Evolutionary conservation across 92 coral and sea anemone genomes (phyloP), one percentile per base, ranked within the genome.

Genomic region (Phenganax subtilis): DNA sequence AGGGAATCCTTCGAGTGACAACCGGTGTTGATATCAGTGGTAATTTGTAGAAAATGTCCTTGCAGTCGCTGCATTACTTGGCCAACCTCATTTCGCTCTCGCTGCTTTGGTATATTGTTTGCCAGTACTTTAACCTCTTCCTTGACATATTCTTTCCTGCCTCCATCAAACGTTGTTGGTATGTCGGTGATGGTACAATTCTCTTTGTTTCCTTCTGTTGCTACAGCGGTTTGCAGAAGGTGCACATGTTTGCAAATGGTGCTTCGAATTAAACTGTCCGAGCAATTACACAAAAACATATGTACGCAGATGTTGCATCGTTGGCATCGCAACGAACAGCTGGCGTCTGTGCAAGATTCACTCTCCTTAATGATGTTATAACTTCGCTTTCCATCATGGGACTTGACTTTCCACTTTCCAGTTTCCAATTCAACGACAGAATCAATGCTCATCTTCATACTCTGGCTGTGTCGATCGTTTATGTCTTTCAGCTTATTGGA

Each of bases 181-280:
- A 15, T 61, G 27, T 28, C 25, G n/a, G 16, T 28, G 8, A 28
- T 28, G 25, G 0, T 28, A 61, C 67, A 61, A 61, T 61, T 61
- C 28, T 37, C 58, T 52, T 80, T 67, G 70, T 65, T 80, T 80
- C 31, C 84, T 37, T 54, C 3, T 16, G 59, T 80, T 80, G 8
- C 52, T 20, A 65, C 1, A 52, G 30, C 51, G 56, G 68, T 80
- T 65, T 80, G 37, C n/a, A 80, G 14, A 3, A 80, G 53, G 70
- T 80, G 75, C 7, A 80, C 75, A 53, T 80, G 83, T 64, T 80
- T 65, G 62, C 60, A 80, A n/a, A 80, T 80, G 29, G 83, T 61
- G 83, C 65, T 79, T 64, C 44, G 83, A 61, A 79, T 79, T 79
- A 79, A 79, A 3, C 31, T 79, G 75, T 80, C 75, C 3, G 83